Evolutionary conservation across 2,888 invertebrate species (phyloP), one percentile per base, ranked within the genome.

Genomic region (Acanthacorydalis orientalis): DNA sequence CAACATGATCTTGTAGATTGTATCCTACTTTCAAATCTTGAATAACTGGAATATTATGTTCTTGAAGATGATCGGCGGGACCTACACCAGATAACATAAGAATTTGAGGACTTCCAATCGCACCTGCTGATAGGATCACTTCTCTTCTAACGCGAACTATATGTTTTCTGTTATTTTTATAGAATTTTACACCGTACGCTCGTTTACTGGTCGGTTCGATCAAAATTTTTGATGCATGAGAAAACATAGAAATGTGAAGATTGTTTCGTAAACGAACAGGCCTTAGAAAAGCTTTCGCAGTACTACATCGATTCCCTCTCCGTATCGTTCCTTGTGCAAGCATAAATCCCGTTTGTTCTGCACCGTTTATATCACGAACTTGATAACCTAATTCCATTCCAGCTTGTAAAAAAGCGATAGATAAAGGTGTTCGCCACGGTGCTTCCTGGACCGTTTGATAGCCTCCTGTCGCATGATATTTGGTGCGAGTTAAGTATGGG

Each of bases 71-170:
- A 11, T 84, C 82, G 2, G 73, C 74, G 0, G 87, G 88, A 0
- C 89, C 89, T 16, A 92, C 75, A 0, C 95, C 95, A 47, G 89
- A 90, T 8, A 95, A 61, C 90, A 93, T 89, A 53, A 96, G 70
- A 15, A 96, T 60, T 57, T 95, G 91, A 0, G 95, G 92, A 3
- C 86, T 80, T 46, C 86, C 83, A 35, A 96, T 77, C 1, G 93
- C 79, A 1, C 95, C 95, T 0, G 91, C 86, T 2, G 88, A 84
- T 55, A 90, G 68, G 7, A 95, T 76, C 0, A 95, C 78, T 63
- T 90, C 90, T 46, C 83, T 74, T 50, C 80, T 76, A 0, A 87
- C 88, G 51, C 78, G 70, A 0, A 84, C 81, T 42, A 74, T 69
- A 46, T 78, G 73, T 47, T 71, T 74, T 47, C 72, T 70, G 1